Conservation (phyloP, 2,113 vertebrate species). For the Pionites leucogaster region DNA sequence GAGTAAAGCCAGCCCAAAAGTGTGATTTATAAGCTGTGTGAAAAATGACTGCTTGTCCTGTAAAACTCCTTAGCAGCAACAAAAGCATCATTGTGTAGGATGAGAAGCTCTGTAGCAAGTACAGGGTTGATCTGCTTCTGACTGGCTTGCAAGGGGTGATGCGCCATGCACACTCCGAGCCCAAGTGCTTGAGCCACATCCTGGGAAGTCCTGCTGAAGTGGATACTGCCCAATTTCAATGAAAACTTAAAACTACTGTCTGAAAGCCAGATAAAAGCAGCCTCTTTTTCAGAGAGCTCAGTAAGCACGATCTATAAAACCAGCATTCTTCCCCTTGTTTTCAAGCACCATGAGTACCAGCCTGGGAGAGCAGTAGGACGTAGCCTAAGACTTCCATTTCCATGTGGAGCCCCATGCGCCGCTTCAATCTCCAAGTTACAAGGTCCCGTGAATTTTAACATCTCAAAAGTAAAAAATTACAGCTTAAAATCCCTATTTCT, state of each 20-base stretch:
- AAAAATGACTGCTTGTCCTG: background rate
- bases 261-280: background rate
- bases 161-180: background rate
- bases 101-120: background rate
- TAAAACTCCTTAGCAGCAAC: background rate
- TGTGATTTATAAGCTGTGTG: background rate
- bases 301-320: background rate
- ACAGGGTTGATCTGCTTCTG: background rate
- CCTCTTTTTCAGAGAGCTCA: background rate
- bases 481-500: background rate
- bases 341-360: accelerated
- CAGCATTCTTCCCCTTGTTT: background rate
- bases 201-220: background rate
- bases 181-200: background rate
- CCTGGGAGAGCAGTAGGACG: background rate
- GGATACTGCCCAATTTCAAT: background rate
- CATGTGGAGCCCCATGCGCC: background rate
- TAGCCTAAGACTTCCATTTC: background rate
- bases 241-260: background rate
- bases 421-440: background rate
- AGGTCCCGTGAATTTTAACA: background rate
- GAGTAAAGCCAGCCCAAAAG: background rate
- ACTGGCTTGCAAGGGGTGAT: background rate
- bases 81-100: background rate
- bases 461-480: background rate